Percentiles rank a stretch among this genome's conserved stretches.
Conservation (phyloP, 1,140 invertebrate genomes). For the Dinothrombium tinctorium region DNA sequence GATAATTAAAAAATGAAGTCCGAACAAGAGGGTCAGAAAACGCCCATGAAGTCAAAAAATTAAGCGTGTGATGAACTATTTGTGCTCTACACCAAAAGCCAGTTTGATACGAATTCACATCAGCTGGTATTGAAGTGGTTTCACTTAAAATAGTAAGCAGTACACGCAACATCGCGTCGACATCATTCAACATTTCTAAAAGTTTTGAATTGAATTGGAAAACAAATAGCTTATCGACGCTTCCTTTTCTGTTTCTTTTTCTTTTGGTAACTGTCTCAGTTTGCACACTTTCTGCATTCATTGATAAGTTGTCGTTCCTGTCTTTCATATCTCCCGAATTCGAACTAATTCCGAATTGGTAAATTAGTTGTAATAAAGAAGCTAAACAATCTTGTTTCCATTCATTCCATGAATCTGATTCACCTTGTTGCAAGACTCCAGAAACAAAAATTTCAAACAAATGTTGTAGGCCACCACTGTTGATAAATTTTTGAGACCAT, state of each 20-base stretch:
- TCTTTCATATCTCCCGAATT: background rate
- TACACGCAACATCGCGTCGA: conserved; percentile 49
- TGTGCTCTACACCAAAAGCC: conserved; percentile 64
- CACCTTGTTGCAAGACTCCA: conserved; percentile 29
- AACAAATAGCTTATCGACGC: conserved; percentile 34
- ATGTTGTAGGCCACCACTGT: conserved; percentile 57
- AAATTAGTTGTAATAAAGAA: conserved; percentile 48
- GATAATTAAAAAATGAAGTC: conserved; percentile 34
- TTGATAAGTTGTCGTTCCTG: background rate
- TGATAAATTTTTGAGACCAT: conserved; percentile 36
- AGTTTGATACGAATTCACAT: conserved; percentile 57
- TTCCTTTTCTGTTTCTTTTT: conserved; percentile 20
- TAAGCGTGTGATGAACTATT: conserved; percentile 52
- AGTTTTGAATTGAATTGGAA: conserved; percentile 41
- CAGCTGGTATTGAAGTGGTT: conserved; percentile 42
- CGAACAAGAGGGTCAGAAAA: conserved; percentile 41
- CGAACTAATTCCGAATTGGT: conserved; percentile 41
- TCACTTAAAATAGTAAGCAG: conserved; percentile 65
- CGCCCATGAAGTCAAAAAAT: conserved; percentile 53
- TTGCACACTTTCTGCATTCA: too few relatives aligned
- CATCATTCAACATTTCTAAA: conserved; percentile 46
- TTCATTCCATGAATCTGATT: conserved; percentile 24
- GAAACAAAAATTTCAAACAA: conserved; percentile 78
- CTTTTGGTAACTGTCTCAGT: conserved; percentile 16
- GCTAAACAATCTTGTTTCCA: conserved; percentile 85